Base-by-base conservation (phyloP, 2,888 invertebrate species). In the Cryptus viduatorius region DNA sequence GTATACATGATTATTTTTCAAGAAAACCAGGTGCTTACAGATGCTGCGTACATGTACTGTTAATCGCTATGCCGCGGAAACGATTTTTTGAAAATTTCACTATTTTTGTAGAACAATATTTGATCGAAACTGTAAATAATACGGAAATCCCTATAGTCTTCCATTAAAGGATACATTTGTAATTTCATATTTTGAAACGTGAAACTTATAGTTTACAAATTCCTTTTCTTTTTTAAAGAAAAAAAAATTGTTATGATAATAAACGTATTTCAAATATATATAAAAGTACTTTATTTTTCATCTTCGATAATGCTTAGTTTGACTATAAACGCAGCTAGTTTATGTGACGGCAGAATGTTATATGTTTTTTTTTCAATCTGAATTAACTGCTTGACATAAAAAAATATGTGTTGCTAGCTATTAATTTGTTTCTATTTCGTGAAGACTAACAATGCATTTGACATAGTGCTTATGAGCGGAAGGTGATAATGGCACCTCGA, bases 401-500 rank as follows among this genome's bases (percentile, higher is more conserved):
- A 24, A 24, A 24, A 24, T 24, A 24, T 24, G 24, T 24, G 24
- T 24, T 24, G 24, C 3, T 24, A 48, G 8, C 8, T 37, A 7
- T 37, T 37, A 12, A 16, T 12, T 3, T 0, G 29, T 4, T 31
- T 4, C 31, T 29, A 4, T n/a, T 29, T 31, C 29, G 1, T 7
- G 5, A 29, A 31, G 44, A 42, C 31, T 61, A 16, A 16, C n/a
- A 50, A 61, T 75, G 7, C 24, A 37, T 80, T 37, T 16, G 19
- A 44, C 48, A 1, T 16, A 24, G 46, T 65, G 79, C 29, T 79
- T 16, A 65, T 29, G 31, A 65, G 71, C 76, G 61, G 68, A 79
- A 64, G 69, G 72, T 59, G 75, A 90, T 84, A 86, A 92, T 93
- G 92, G 90, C 92, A 87, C 93, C 93, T 14, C 89, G 91, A 87